A percentile compares a stretch with the other conserved stretches of the same genome.
Conservation (phyloP, 2,888 invertebrate species). For the Pachycephus smyrnensis region DNA sequence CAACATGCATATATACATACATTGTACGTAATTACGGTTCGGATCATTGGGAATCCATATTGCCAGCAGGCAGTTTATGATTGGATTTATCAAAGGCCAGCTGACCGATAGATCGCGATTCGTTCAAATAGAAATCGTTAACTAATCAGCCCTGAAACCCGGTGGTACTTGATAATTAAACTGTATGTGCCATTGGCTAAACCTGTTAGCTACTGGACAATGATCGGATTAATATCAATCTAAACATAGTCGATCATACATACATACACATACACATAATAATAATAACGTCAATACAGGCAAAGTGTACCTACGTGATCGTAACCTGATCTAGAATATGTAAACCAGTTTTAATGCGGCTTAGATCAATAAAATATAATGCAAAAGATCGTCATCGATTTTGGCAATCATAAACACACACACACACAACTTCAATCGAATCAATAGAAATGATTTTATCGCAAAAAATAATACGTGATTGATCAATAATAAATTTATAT, state of each 20-base stretch:
- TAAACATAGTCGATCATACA: neutral
- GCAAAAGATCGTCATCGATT: neutral
- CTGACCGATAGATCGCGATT: conserved; percentile 30
- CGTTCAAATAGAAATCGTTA: conserved; percentile 32
- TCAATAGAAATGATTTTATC: too few relatives aligned
- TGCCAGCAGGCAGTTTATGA: conserved; percentile 33
- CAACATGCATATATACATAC: neutral
- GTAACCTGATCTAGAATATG: neutral
- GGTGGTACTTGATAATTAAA: conserved; percentile 32
- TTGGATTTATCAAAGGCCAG: conserved; percentile 33
- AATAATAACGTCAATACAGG: neutral
- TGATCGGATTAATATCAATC: conserved; percentile 9
- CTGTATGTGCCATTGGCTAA: conserved; percentile 34
- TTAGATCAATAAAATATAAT: neutral
- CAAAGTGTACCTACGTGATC: neutral
- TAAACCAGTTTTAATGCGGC: neutral
- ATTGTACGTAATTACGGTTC: neutral
- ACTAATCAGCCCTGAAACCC: conserved; percentile 21
- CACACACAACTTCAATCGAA: too few relatives aligned
- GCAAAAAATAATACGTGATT: neutral
- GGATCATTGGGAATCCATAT: neutral
- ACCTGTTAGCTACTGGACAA: conserved; percentile 40
- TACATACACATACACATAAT: neutral
- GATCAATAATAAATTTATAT: neutral
- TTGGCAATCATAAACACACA: too few relatives aligned